These are phyloP conservation scores for Drosophila flavopinicola DNA, from an alignment of 2,888 invertebrate genomes.

Conservation along the genomic window DNA sequence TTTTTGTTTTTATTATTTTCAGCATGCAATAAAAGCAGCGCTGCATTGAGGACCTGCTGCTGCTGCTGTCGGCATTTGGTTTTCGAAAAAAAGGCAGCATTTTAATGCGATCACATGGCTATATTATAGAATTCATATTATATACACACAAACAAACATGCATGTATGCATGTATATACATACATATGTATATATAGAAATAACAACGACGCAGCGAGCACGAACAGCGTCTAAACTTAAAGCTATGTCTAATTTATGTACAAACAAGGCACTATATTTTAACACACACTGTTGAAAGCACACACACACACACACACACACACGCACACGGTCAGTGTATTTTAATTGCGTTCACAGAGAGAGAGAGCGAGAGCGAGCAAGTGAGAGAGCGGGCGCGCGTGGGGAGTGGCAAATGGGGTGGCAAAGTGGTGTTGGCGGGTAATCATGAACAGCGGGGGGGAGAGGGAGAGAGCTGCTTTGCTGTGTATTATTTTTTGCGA, in stretches of 20 bases:
- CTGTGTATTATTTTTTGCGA: conserved; percentile 81
- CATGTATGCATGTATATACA: conserved; percentile 17
- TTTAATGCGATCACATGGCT: conserved; percentile 50
- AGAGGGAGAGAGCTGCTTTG: conserved; percentile 13
- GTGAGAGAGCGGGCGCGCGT: conserved; percentile 20
- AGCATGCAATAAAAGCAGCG: conserved; percentile 42
- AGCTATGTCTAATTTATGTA: conserved; percentile 74
- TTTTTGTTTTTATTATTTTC: conserved; percentile 8
- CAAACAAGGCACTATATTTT: conserved; percentile 76
- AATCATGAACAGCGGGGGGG: conserved; percentile 1
- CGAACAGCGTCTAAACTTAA: conserved; percentile 57
- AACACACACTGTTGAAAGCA: conserved; percentile 36
- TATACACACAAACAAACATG: conserved; percentile 20
- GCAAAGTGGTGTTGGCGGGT: conserved; percentile 45
- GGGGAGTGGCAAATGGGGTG: conserved; percentile 59
- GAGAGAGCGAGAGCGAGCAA: conserved; percentile 3
- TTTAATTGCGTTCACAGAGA: conserved; percentile 70
- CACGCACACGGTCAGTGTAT: conserved; percentile 44
- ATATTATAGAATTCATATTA: conserved; percentile 50
- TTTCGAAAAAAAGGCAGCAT: conserved; percentile 25
- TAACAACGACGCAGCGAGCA: conserved; percentile 50
- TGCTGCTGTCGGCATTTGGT: conserved; percentile 37
- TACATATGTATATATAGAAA: conserved; percentile 51
- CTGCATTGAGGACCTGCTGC: conserved; percentile 30
- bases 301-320: conserved; percentile 29